Base-by-base conservation (phyloP, 1,140 invertebrate genomes). In the Onthophagus taurus region DNA sequence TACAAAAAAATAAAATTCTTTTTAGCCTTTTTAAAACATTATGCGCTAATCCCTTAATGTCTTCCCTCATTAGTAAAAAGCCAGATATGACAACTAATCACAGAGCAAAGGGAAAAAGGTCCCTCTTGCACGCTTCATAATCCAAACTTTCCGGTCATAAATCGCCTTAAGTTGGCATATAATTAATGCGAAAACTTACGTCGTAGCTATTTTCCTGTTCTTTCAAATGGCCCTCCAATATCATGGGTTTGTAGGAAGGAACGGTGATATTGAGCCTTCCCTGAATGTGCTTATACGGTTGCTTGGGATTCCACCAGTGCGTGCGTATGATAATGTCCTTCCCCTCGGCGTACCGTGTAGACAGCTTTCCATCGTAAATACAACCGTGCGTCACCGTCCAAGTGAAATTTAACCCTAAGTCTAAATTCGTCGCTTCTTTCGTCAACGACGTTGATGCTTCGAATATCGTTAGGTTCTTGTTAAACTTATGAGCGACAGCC, bases 221-320 rank as follows among this genome's bases (percentile, higher is more conserved):
- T 0, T 61, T 70, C n/a, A 81, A 61, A 41, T 72, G 69, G 0
- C 68, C 50, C 18, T 68, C 63, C 4, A 75, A 52, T 0, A 75
- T 52, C 65, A 80, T 72, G 0, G 79, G 75, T 33, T 72, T 71
- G 33, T 76, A 76, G 21, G 72, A 72, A 0, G 78, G 78, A 18
- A 80, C 66, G 0, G 72, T 76, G 2, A 81, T 51, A 52, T 78
- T 79, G 21, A 75, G 64, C 31, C 72, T 71, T 3, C 67, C 69
- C 55, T 81, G 75, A 18, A 79, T 63, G 3, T 66, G 63, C 47
- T 80, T 71, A 13, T 76, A 53, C 3, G 61, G 58, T 1, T 70
- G 62, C 2, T 71, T 63, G 1, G 78, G 77, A 48, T 76, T 67
- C 8, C 70, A 64, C 60, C 16, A 68, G 31, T 54, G 75, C 2